Evolutionary conservation across 2,797 vertebrate genomes (phyloP).

Genomic region (Kryptolebias ocellatus): DNA sequence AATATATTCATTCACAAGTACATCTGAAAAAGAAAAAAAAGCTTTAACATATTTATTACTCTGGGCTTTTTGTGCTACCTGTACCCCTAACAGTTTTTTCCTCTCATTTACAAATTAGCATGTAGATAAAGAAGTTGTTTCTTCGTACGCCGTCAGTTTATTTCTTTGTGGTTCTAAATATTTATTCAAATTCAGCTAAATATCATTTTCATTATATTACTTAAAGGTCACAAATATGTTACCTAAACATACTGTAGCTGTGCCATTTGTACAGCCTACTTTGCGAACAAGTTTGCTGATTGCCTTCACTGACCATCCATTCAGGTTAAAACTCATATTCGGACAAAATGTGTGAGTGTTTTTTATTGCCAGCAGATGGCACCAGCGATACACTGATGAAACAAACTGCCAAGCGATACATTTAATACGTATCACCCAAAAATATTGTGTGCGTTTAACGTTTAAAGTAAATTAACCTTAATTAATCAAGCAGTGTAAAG

Average conservation of each 20-base stretch:
- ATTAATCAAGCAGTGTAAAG: neutral
- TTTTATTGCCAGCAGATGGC: constrained; percentile 62
- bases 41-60: neutral
- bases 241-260: neutral
- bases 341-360: neutral
- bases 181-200: no score
- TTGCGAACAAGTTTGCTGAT: neutral
- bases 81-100: neutral
- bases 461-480: no score
- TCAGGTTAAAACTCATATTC: neutral
- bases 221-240: neutral
- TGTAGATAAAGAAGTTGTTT: neutral
- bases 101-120: neutral
- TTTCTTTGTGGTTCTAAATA: neutral
- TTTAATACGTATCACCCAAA: neutral
- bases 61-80: neutral
- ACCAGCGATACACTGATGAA: constrained; percentile 34
- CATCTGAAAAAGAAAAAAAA: no score
- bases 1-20: neutral
- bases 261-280: neutral
- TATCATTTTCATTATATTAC: no score
- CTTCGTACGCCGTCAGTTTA: neutral
- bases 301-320: neutral
- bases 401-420: neutral
- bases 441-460: no score